Base-by-base conservation (phyloP, 2,888 invertebrate species). In the Agelastica alni region DNA sequence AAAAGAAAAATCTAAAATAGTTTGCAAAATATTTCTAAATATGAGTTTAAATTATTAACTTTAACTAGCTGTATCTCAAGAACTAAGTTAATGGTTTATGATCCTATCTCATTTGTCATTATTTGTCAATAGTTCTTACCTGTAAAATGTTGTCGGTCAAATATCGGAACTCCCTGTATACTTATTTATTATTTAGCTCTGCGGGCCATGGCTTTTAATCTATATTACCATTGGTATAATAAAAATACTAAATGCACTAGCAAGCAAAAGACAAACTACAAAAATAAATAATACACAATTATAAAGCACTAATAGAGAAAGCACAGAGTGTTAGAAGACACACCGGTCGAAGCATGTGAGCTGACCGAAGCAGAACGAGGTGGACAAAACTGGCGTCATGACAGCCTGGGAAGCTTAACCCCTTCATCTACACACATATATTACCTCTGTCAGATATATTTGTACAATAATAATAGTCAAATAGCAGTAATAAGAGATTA, bases 301-400 rank as follows among this genome's bases (percentile, higher is more conserved):
- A 41, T 4, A 42, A 59, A 56, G 54, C 55, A 47, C 51, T 54
- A 49, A 49, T 41, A 53, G 45, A 54, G 20, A 42, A 34, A 47
- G 41, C 20, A 36, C 65, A 64, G 64, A 65, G 68, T 66, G 67
- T 69, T 68, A 68, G 70, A 78, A 44, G 44, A 85, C 89, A 91
- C 91, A 96, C 96, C 95, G 93, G 92, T 84, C 88, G 89, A 82
- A 96, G 87, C 81, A 95, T 90, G 83, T 93, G 91, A 80, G 93
- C 91, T 83, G 96, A 96, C 82, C 96, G 89, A 81, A 96, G 95
- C 83, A 95, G 86, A 80, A 96, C 91, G 85, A 93, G 91, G 79
- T 93, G 92, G 85, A 93, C 93, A 86, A 93, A 93, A 82, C 88
- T 87, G 79, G 92, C 89, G 85, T 93, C 93, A 83, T 93, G 91